Evolutionary conservation across 2,888 invertebrate species (phyloP).

Genomic region (Aromia moschata): DNA sequence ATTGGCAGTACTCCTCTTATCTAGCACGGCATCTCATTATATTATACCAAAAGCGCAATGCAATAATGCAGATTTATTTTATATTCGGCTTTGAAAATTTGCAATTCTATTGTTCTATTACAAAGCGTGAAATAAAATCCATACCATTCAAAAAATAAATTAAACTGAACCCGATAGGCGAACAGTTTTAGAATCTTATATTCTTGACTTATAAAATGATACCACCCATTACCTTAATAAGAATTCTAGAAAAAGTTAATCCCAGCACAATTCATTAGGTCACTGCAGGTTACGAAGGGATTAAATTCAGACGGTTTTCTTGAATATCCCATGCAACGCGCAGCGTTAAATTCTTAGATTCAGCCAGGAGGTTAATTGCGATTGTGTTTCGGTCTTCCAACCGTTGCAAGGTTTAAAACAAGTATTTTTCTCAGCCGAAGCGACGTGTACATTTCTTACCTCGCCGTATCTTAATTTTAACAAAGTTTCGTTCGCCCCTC

Average conservation of each 20-base stretch:
- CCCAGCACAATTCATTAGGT: slow-evolving; percentile 18
- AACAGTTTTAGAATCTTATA: background rate
- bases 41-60: too few relatives aligned
- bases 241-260: slow-evolving; percentile 6
- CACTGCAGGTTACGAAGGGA: slow-evolving; percentile 22
- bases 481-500: slow-evolving; percentile 33
- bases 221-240: slow-evolving; percentile 7
- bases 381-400: background rate
- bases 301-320: slow-evolving; percentile 39
- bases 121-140: background rate
- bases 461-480: slow-evolving; percentile 20
- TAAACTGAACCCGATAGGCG: background rate
- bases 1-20: too few relatives aligned
- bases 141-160: background rate
- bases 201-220: slow-evolving; percentile 1
- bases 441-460: slow-evolving; percentile 11
- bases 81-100: background rate
- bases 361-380: background rate
- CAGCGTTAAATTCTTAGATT: slow-evolving; percentile 28
- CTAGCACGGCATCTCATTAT: too few relatives aligned
- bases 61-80: background rate
- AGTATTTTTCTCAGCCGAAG: slow-evolving; percentile 1
- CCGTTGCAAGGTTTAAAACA: slow-evolving; percentile 1
- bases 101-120: background rate
- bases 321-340: slow-evolving; percentile 37